phyloP scores from a whole-genome alignment of 2,113 vertebrate species.

The Aptenodytes patagonicus region DNA sequence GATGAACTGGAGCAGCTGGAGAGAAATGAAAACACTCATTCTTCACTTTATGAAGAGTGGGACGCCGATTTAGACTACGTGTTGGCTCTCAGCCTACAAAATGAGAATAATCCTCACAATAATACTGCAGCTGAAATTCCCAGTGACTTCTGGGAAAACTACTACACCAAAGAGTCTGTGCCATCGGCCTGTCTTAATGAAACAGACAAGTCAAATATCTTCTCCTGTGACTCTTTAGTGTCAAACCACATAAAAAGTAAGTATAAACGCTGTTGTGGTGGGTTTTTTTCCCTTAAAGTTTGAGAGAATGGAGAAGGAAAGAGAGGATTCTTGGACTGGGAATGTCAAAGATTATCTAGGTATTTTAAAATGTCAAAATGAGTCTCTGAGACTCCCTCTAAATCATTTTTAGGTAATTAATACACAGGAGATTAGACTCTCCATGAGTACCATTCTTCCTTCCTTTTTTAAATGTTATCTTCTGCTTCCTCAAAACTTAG shows the following conservation, averaged over 20 bases:
- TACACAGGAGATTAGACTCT: neutral
- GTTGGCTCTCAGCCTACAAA: constrained; percentile 88
- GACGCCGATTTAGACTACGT: constrained; percentile 84
- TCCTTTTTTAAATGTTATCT: neutral
- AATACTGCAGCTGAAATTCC: neutral
- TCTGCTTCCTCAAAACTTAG: neutral
- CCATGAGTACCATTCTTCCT: neutral
- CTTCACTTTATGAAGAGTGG: constrained; percentile 57
- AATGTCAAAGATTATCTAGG: neutral
- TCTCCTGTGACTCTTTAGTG: neutral
- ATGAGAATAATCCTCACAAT: constrained; percentile 39
- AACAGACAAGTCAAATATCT: neutral
- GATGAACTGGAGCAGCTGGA: constrained; percentile 42
- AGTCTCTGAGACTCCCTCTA: neutral
- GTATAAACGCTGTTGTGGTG: neutral
- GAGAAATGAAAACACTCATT: neutral
- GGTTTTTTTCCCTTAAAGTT: neutral
- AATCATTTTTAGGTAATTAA: neutral
- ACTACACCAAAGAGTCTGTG: constrained; percentile 6
- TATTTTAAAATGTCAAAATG: neutral
- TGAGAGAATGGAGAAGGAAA: neutral
- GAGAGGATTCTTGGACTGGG: neutral
- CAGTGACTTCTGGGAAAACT: constrained; percentile 52
- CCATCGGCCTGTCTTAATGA: neutral
- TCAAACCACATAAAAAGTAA: constrained; percentile 13